phyloP scores from a whole-genome alignment of 2,113 vertebrate species.

The Poeciliopsis retropinna region DNA sequence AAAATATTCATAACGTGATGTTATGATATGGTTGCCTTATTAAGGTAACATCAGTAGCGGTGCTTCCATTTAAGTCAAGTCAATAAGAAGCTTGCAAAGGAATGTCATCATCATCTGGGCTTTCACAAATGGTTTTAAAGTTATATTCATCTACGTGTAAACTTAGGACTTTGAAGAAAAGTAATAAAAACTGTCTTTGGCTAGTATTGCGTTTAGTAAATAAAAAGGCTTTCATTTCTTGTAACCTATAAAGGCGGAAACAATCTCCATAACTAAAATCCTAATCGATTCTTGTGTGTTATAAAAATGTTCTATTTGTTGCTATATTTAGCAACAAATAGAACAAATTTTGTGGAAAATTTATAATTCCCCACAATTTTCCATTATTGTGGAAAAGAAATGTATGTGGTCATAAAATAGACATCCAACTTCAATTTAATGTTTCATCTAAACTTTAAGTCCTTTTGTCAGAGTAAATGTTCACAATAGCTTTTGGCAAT shows the following conservation, averaged over 20 bases:
- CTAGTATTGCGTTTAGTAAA: background rate
- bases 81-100: background rate
- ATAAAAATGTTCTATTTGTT: background rate
- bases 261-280: no score
- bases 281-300: background rate
- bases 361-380: background rate
- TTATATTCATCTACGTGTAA: background rate
- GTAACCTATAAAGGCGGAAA: background rate
- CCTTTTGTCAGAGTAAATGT: background rate
- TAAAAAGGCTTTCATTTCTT: background rate
- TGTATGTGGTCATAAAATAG: background rate
- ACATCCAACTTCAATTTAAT: background rate
- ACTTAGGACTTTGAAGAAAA: background rate
- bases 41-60: background rate
- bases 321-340: no score
- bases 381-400: background rate
- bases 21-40: background rate
- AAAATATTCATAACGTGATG: no score
- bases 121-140: background rate
- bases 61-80: background rate
- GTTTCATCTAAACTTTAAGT: background rate
- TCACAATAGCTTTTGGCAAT: background rate
- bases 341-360: background rate
- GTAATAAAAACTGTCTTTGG: background rate
- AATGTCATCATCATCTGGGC: background rate